phyloP scores from a whole-genome alignment of 2,888 invertebrate species.

The Trissoscelio sp. region DNA sequence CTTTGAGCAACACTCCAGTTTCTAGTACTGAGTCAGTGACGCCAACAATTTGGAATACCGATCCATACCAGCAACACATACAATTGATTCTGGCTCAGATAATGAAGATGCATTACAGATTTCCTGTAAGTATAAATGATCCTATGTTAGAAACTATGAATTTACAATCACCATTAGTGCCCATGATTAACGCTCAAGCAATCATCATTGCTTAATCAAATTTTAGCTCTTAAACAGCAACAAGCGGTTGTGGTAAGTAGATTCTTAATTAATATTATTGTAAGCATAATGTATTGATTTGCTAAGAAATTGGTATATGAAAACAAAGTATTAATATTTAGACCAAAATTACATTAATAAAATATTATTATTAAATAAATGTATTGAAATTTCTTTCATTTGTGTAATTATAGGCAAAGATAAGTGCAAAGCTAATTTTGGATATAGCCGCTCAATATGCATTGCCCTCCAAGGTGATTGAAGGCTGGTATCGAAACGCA shows the following conservation, averaged over 20 bases:
- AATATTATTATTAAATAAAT: no score
- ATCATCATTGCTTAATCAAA: conserved; percentile 88
- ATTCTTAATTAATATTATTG: not conserved
- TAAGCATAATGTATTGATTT: not conserved
- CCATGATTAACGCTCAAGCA: conserved; percentile 85
- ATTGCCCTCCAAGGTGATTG: conserved; percentile 99
- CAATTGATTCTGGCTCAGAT: conserved; percentile 88
- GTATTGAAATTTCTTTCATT: conserved; percentile 40
- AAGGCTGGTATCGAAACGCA: conserved; percentile 99
- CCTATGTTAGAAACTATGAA: conserved; percentile 96
- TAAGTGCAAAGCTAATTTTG: conserved; percentile 95
- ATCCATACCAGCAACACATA: conserved; percentile 75
- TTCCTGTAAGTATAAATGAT: conserved; percentile 91
- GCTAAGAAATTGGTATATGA: no score
- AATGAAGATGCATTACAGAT: conserved; percentile 93
- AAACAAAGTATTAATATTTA: no score
- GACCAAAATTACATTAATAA: no score
- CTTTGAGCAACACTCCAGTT: conserved; percentile 86
- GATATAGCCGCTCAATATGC: conserved; percentile 99
- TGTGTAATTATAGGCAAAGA: conserved; percentile 85
- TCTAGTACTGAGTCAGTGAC: conserved; percentile 86
- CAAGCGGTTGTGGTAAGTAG: conserved; percentile 81
- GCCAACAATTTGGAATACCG: conserved; percentile 74
- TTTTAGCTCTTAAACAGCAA: conserved; percentile 87
- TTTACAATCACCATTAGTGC: conserved; percentile 95